These are phyloP conservation scores for Acyrthosiphon pisum DNA, from an alignment of 1,140 invertebrate genomes.

Conservation along the genomic window DNA sequence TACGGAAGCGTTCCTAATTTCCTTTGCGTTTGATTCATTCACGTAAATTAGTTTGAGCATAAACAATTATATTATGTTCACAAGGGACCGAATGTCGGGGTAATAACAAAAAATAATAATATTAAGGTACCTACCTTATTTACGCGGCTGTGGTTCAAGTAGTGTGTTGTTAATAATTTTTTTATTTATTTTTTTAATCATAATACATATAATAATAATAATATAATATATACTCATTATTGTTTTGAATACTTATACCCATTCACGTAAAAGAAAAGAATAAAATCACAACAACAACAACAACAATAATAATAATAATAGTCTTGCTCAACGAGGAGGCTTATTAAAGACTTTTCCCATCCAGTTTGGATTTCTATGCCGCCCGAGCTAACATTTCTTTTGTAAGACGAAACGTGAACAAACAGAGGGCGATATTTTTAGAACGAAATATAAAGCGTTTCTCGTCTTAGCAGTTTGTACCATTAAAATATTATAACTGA, in stretches of 20 bases:
- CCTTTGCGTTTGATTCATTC: not conserved
- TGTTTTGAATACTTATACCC: constrained; percentile 19
- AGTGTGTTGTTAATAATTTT: not conserved
- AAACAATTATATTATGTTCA: not conserved
- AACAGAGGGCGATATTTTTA: not conserved
- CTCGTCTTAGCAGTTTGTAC: not conserved
- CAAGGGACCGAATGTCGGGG: not conserved
- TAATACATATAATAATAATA: not conserved
- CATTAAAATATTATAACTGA: not conserved
- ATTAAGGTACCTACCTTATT: not conserved
- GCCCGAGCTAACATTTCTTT: not conserved
- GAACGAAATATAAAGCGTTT: not conserved
- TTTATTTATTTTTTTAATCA: not conserved
- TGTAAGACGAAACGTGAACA: not conserved
- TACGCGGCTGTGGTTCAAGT: not conserved
- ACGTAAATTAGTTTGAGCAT: not conserved
- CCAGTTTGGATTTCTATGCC: not conserved
- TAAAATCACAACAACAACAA: not conserved
- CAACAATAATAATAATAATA: not conserved
- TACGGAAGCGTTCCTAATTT: not conserved
- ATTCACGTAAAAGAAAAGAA: not conserved
- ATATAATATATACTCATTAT: not conserved
- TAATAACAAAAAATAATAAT: not conserved
- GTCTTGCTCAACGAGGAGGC: not conserved
- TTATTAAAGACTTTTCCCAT: constrained; percentile 5